These are phyloP conservation scores for Bugula neritina DNA, from an alignment of 2,888 invertebrate genomes.

Conservation along the genomic window DNA sequence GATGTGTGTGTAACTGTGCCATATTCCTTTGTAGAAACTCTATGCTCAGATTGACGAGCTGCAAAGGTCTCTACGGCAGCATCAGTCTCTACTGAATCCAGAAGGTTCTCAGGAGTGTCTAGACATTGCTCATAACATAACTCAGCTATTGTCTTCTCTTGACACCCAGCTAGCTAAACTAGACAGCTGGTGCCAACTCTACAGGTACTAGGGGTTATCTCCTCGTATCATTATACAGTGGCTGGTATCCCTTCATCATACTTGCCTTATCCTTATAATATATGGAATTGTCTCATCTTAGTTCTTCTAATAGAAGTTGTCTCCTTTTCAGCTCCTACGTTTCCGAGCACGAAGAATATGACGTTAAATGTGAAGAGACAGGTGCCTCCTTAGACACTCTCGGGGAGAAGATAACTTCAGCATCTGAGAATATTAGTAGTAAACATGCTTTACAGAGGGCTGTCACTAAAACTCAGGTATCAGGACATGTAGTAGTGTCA, in stretches of 20 bases:
- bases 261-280: too few relatives aligned
- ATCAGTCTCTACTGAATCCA: neutral
- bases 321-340: neutral
- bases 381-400: neutral
- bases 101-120: slow-evolving; percentile 24
- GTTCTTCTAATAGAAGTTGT: too few relatives aligned
- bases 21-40: slow-evolving; percentile 14
- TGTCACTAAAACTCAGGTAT: slow-evolving; percentile 14
- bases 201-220: neutral
- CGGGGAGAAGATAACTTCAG: slow-evolving; percentile 23
- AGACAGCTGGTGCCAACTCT: slow-evolving; percentile 17
- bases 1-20: too few relatives aligned
- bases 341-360: slow-evolving; percentile 11
- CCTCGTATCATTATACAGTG: neutral
- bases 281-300: too few relatives aligned
- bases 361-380: neutral
- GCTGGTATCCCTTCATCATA: too few relatives aligned
- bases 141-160: neutral
- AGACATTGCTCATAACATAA: neutral
- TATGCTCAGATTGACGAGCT: slow-evolving; percentile 17
- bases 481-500: neutral
- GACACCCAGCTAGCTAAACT: neutral
- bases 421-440: slow-evolving; percentile 2
- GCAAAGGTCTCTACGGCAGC: slow-evolving; percentile 2
- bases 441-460: slow-evolving; percentile 21